A percentile compares a stretch with the other conserved stretches of the same genome.
Conservation (phyloP, 2,113 vertebrate genomes). For the Eonycteris spelaea region DNA sequence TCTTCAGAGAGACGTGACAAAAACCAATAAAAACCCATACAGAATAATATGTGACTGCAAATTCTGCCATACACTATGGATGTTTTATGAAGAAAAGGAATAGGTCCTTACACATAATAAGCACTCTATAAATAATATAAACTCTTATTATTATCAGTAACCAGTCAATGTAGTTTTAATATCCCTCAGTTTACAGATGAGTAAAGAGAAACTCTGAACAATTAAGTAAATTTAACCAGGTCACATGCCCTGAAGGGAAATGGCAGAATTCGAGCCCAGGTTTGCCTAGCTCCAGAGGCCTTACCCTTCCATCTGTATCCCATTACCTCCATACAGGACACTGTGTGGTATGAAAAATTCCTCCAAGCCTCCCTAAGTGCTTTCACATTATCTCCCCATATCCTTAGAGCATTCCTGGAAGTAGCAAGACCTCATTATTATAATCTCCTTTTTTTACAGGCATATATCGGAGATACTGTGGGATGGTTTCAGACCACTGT, state of each 20-base stretch:
- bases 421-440: neutral
- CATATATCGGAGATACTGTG: fast-evolving
- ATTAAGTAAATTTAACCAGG: neutral
- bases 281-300: neutral
- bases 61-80: neutral
- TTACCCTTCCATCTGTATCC: neutral
- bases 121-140: neutral
- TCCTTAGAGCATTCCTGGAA: neutral
- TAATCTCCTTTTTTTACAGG: neutral
- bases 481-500: too few relatives aligned
- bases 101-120: neutral
- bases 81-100: neutral
- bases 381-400: neutral
- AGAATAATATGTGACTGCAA: neutral
- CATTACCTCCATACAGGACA: neutral
- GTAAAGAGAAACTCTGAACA: neutral
- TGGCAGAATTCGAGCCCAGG: neutral
- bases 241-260: too few relatives aligned
- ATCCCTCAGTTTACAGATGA: neutral
- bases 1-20: neutral
- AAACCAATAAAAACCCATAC: neutral
- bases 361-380: neutral
- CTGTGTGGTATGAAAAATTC: neutral
- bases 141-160: neutral
- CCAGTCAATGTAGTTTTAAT: neutral